A percentile compares a stretch with the other conserved stretches of the same genome.
These are phyloP conservation scores for Bellardia pandia DNA, from an alignment of 2,888 invertebrate genomes.

Conservation along the genomic window DNA sequence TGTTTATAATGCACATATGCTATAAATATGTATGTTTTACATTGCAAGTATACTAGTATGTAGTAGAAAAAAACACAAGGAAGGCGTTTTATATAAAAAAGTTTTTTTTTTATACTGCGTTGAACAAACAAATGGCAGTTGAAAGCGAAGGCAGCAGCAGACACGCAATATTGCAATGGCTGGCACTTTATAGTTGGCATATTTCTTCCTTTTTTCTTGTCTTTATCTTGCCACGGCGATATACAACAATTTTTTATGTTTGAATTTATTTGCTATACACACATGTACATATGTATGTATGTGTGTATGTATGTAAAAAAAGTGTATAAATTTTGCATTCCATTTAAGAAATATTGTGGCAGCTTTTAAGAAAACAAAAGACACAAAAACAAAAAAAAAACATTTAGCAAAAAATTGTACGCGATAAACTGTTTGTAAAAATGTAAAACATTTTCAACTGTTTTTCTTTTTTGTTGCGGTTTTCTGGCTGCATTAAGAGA, in stretches of 20 bases:
- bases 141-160: conserved; percentile 58
- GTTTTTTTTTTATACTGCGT: conserved; percentile 57
- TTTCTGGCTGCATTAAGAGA: conserved; percentile 25
- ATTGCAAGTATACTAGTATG: neutral
- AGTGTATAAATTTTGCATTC: conserved; percentile 54
- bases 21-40: neutral
- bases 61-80: conserved; percentile 46
- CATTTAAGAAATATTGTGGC: conserved; percentile 66
- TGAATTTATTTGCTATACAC: conserved; percentile 25
- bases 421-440: conserved; percentile 68
- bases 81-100: conserved; percentile 65
- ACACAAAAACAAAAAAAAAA: conserved; percentile 13
- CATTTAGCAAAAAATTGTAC: conserved; percentile 43
- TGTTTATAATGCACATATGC: conserved; percentile 7
- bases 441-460: conserved; percentile 61
- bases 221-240: conserved; percentile 25
- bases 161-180: conserved; percentile 68
- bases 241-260: conserved; percentile 18
- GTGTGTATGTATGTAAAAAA: conserved; percentile 8
- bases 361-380: conserved; percentile 60
- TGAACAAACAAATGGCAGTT: conserved; percentile 72
- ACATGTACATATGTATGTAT: neutral
- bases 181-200: conserved; percentile 25
- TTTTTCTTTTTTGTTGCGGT: conserved; percentile 16
- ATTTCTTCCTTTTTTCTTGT: neutral